These are phyloP conservation scores for Patella vulgata DNA, from an alignment of 1,140 invertebrate genomes.

Conservation along the genomic window DNA sequence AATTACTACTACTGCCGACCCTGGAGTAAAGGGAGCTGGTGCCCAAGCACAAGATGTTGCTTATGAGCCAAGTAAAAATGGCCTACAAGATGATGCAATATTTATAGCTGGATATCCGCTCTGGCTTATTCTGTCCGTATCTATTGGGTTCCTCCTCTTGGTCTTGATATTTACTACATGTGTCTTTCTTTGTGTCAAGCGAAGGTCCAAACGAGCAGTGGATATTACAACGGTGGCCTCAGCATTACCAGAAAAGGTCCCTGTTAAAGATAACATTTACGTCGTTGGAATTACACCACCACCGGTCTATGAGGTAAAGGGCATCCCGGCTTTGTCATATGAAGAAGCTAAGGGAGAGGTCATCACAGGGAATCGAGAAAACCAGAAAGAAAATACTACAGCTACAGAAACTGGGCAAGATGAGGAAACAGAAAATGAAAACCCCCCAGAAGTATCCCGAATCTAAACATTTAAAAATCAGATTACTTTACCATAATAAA, in stretches of 20 bases:
- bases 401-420: too few relatives aligned
- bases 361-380: slow-evolving; percentile 16
- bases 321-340: slow-evolving; percentile 36
- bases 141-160: slow-evolving; percentile 1
- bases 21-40: too few relatives aligned
- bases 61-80: too few relatives aligned
- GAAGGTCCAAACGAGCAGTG: neutral
- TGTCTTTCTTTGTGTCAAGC: slow-evolving; percentile 3
- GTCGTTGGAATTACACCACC: slow-evolving; percentile 31
- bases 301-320: slow-evolving; percentile 34
- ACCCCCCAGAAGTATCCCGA: too few relatives aligned
- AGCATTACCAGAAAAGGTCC: slow-evolving; percentile 24
- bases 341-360: slow-evolving; percentile 36
- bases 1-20: too few relatives aligned
- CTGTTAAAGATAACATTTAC: slow-evolving; percentile 29
- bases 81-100: too few relatives aligned
- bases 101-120: slow-evolving; percentile 4
- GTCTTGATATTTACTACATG: slow-evolving; percentile 2
- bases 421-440: too few relatives aligned
- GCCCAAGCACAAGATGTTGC: too few relatives aligned
- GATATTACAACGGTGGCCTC: neutral
- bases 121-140: slow-evolving; percentile 5
- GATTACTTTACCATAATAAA: too few relatives aligned
- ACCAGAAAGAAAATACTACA: neutral
- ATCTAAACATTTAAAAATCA: too few relatives aligned